These are phyloP conservation scores for Alcis repandata DNA, from an alignment of 2,888 invertebrate species.

Conservation along the genomic window DNA sequence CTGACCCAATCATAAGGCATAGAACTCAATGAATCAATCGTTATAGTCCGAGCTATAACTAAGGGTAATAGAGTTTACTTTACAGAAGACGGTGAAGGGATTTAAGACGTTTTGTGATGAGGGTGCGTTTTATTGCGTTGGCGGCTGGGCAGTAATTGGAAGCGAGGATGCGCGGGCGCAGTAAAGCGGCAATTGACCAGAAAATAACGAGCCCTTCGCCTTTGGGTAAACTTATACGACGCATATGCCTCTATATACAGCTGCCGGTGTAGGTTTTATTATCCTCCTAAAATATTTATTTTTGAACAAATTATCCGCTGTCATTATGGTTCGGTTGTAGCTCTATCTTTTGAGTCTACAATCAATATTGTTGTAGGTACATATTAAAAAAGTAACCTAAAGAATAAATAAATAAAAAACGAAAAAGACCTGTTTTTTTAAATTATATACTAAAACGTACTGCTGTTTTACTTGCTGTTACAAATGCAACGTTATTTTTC, in stretches of 20 bases:
- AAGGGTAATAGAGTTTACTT: constrained; percentile 41
- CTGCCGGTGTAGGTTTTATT: constrained; percentile 73
- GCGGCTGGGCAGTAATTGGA: constrained; percentile 85
- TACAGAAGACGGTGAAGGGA: constrained; percentile 39
- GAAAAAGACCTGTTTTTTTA: too few relatives aligned
- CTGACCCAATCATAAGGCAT: constrained; percentile 46
- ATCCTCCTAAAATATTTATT: constrained; percentile 65
- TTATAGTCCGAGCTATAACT: constrained; percentile 37
- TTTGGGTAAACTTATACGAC: constrained; percentile 57
- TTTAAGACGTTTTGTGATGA: constrained; percentile 54
- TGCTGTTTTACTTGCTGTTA: too few relatives aligned
- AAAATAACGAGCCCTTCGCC: constrained; percentile 84
- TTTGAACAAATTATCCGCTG: constrained; percentile 52
- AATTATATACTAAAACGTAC: too few relatives aligned
- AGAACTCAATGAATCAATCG: constrained; percentile 28
- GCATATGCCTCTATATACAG: constrained; percentile 76
- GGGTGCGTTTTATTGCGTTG: constrained; percentile 76
- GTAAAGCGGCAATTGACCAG: constrained; percentile 86
- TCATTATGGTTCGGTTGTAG: constrained; percentile 25
- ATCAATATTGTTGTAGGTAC: background rate
- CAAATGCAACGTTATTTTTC: too few relatives aligned
- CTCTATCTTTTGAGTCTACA: background rate
- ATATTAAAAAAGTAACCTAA: background rate
- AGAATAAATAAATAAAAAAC: background rate
- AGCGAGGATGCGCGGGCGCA: constrained; percentile 85